Evolutionary conservation across 2,888 invertebrate genomes (phyloP).

Genomic region (Aphodius granarius): DNA sequence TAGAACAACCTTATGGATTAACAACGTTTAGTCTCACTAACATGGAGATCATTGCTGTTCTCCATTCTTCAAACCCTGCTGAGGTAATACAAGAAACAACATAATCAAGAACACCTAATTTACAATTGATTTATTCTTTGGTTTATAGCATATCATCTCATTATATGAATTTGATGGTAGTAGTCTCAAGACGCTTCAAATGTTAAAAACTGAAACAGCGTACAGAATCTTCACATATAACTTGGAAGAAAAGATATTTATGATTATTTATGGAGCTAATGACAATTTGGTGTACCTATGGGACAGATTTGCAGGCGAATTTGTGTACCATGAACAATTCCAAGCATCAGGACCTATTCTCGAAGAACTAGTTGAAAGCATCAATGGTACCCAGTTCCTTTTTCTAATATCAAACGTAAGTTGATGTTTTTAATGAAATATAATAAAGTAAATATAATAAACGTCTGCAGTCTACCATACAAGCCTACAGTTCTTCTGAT

Average conservation of each 20-base stretch:
- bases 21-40: constrained; percentile 37
- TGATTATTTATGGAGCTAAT: background rate
- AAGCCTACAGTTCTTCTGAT: background rate
- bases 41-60: constrained; percentile 40
- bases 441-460: background rate
- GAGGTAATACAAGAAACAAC: background rate
- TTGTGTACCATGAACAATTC: background rate
- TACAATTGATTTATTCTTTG: background rate
- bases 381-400: background rate
- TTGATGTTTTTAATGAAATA: background rate
- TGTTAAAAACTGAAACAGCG: background rate
- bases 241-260: background rate
- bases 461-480: background rate
- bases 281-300: background rate
- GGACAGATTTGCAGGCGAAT: background rate
- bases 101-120: background rate
- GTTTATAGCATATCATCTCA: background rate
- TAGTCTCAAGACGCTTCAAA: background rate
- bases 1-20: constrained; percentile 27
- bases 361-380: background rate
- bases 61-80: constrained; percentile 30
- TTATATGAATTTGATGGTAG: constrained; percentile 4
- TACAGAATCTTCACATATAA: background rate
- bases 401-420: background rate
- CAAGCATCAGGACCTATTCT: background rate